Evolutionary conservation across 2,113 vertebrate species (phyloP).

Genomic region (Sceloporus tristichus): DNA sequence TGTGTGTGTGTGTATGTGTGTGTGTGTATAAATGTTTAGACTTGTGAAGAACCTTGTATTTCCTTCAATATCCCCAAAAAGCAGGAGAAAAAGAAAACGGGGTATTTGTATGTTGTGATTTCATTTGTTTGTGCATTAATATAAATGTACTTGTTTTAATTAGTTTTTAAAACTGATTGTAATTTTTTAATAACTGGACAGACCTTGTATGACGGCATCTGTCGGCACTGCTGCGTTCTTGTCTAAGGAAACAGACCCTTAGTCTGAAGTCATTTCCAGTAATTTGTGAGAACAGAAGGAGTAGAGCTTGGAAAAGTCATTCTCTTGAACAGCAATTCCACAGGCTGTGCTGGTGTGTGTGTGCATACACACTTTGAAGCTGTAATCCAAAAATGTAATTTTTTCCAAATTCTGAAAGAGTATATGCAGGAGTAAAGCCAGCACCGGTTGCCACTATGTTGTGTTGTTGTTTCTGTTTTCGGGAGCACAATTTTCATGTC

Average conservation of each 20-base stretch:
- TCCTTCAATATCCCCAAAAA: background rate
- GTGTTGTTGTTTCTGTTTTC: background rate
- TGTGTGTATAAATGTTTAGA: background rate
- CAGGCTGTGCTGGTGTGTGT: too few species aligned
- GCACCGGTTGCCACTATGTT: too few species aligned
- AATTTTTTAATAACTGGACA: background rate
- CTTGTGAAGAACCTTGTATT: background rate
- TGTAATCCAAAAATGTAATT: too few species aligned
- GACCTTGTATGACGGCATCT: background rate
- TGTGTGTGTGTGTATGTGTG: background rate
- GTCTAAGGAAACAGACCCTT: background rate
- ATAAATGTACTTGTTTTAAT: background rate
- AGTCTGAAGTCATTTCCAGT: too few species aligned
- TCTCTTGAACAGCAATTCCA: too few species aligned
- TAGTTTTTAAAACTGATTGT: background rate
- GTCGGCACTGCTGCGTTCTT: background rate
- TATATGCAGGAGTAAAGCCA: background rate
- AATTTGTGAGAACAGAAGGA: background rate
- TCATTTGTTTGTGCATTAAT: too few species aligned
- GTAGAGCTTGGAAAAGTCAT: too few species aligned
- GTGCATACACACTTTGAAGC: too few species aligned
- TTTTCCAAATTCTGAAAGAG: too few species aligned
- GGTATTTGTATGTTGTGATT: background rate
- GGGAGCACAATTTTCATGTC: background rate
- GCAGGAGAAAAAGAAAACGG: background rate